Evolutionary conservation across 1,140 invertebrate species (phyloP), one percentile per base, ranked within the genome.

Genomic region (Berghia stephanieae): DNA sequence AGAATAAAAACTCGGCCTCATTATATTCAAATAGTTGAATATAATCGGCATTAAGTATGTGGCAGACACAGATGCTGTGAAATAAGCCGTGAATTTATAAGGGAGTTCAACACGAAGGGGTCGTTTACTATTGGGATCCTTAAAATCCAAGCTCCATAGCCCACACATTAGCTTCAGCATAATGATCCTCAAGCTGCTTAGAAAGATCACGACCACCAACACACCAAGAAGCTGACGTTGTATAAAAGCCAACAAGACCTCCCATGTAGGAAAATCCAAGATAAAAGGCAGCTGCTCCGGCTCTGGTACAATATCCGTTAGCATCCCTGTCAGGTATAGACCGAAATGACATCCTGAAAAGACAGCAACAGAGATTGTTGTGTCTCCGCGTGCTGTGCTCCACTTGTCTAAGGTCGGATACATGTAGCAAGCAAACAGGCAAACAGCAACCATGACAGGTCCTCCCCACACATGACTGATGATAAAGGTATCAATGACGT

Each of bases 301-400:
- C 80, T 36, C 55, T 24, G 40, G 44, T 38, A 40, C 31, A n/a
- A 43, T 27, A 13, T 85, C 89, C 95, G 78, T 92, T 89, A 55
- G 94, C 94, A 24, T 93, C 90, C 86, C 93, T 94, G 87, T 93
- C 5, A 94, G 89, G 95, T 95, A 96, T 2, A 94, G 92, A n/a
- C 95, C 95, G 10, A 92, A 88, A 63, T 94, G 91, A 68, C 95
- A 90, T 49, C 96, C 96, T n/a, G 93, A 92, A 77, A 93, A 93
- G 8, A 95, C 83, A 18, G 75, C 94, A 60, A 96, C 89, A 70
- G 96, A 94, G 90, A 95, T 93, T 10, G 94, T 93, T 1, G 95
- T 96, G 87, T 97, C 96, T 38, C 95, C 94, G 86, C 95, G 95
- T 16, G 83, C 81, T n/a, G 86, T 87, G 77, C 81, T 84, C 83